phyloP scores from a whole-genome alignment of 2,113 vertebrate species.

The Fulica atra region DNA sequence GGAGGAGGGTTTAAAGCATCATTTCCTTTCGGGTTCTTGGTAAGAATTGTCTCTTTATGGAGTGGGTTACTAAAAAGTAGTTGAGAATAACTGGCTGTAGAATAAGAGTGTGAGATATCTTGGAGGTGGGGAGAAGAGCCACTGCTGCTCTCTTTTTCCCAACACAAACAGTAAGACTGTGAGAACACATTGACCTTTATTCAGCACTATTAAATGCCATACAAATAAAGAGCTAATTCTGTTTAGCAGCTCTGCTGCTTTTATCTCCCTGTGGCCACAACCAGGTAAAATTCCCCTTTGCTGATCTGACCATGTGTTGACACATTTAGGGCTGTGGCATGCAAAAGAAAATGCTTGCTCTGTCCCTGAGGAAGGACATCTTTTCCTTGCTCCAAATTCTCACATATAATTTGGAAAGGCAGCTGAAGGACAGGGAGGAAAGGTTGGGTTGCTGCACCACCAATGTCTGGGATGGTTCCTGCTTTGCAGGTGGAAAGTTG shows the following conservation, averaged over 20 bases:
- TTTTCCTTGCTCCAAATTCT: neutral
- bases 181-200: constrained; percentile 43
- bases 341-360: neutral
- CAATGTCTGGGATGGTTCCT: neutral
- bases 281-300: neutral
- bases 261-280: neutral
- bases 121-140: neutral
- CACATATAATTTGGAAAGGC: neutral
- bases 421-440: neutral
- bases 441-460: neutral
- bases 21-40: neutral
- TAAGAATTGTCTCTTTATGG: neutral
- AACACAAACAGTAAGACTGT: neutral
- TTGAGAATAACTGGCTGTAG: neutral
- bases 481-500: neutral
- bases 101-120: neutral
- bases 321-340: neutral
- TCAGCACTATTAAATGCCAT: neutral
- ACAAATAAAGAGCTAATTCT: constrained; percentile 26
- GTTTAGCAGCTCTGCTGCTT: neutral
- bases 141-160: neutral
- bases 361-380: neutral
- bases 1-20: neutral
- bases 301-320: neutral
- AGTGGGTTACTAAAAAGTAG: neutral